Percentiles rank a stretch among this genome's conserved stretches.
Evolutionary conservation across 2,113 vertebrate species (phyloP).

Genomic region (Verasper variegatus): DNA sequence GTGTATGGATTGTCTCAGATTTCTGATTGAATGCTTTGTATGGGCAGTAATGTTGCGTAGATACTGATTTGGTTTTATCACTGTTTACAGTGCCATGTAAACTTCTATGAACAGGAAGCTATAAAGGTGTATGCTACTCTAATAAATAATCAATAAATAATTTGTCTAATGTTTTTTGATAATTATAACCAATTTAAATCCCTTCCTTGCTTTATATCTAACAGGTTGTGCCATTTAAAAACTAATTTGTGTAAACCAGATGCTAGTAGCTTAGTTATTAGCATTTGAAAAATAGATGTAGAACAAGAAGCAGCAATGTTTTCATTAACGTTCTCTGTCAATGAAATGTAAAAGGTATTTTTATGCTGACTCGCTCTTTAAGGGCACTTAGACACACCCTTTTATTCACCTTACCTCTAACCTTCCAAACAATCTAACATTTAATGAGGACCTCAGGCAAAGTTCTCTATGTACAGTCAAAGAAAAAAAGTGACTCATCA

Average conservation of each 20-base stretch:
- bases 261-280: too few relatives aligned
- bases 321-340: constrained; percentile 20
- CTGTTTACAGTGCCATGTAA: too few relatives aligned
- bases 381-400: constrained; percentile 49
- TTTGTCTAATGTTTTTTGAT: neutral
- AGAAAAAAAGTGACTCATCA: neutral
- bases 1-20: constrained; percentile 2
- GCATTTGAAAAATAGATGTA: too few relatives aligned
- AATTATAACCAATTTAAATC: constrained; percentile 3
- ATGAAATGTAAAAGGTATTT: neutral
- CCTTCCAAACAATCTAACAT: constrained; percentile 10
- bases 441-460: constrained; percentile 2
- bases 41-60: neutral
- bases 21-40: constrained; percentile 2
- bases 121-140: neutral
- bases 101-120: too few relatives aligned
- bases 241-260: neutral
- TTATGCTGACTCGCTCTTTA: constrained; percentile 28
- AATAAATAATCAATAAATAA: neutral
- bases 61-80: neutral
- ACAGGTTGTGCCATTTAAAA: constrained; percentile 15
- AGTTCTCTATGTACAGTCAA: neutral
- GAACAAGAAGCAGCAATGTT: neutral
- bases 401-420: constrained; percentile 9
- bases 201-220: neutral